These are phyloP conservation scores for Chironex yamaguchii DNA, from an alignment of 30 jellyfish, hydroid and myxozoan species.

Conservation along the genomic window DNA sequence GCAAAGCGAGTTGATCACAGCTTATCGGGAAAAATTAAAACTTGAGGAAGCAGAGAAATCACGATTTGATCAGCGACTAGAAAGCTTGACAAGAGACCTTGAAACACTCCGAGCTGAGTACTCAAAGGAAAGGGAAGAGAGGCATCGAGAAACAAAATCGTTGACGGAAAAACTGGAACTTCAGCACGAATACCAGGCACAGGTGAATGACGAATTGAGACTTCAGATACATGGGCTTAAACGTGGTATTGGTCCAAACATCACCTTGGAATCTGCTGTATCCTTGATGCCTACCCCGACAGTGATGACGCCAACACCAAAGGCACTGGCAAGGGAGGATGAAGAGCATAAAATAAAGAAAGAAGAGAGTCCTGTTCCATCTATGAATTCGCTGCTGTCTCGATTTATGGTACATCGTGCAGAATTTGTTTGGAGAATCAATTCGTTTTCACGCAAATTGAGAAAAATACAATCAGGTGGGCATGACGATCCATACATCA, in stretches of 20 bases:
- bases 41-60: constrained; percentile 70
- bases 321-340: constrained; percentile 51
- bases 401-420: constrained; percentile 83
- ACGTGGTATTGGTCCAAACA: constrained; percentile 41
- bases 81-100: constrained; percentile 64
- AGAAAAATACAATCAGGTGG: constrained; percentile 92
- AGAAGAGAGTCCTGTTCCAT: constrained; percentile 77
- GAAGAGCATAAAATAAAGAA: constrained; percentile 55
- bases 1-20: constrained; percentile 77
- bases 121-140: constrained; percentile 68
- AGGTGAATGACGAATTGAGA: constrained; percentile 89
- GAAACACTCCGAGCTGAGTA: constrained; percentile 69
- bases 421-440: constrained; percentile 92
- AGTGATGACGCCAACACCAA: constrained; percentile 59
- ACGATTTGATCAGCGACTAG: constrained; percentile 72
- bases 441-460: constrained; percentile 83
- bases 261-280: not conserved
- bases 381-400: constrained; percentile 64
- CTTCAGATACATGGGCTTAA: constrained; percentile 89
- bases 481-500: constrained; percentile 92
- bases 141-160: constrained; percentile 62
- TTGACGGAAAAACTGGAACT: constrained; percentile 76
- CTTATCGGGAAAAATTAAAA: constrained; percentile 66
- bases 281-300: constrained; percentile 16
- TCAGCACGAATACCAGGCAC: constrained; percentile 85